A percentile compares a stretch with the other conserved stretches of the same genome.
Evolutionary conservation across 1,140 invertebrate genomes (phyloP).

Genomic region (Maconellicoccus hirsutus): DNA sequence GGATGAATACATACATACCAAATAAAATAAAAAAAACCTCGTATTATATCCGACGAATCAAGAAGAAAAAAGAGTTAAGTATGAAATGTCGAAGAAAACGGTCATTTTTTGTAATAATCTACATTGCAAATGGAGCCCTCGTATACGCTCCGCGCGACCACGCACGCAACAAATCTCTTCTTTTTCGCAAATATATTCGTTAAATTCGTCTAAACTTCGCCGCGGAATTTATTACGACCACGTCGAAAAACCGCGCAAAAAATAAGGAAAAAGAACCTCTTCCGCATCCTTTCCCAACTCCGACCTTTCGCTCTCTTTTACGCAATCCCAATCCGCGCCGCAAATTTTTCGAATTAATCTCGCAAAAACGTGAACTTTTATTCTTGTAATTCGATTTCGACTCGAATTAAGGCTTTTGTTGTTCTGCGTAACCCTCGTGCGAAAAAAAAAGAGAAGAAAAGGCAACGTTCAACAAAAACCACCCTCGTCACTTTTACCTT

Average conservation of each 20-base stretch:
- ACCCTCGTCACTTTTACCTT: not conserved
- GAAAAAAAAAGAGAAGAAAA: no score
- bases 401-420: not conserved
- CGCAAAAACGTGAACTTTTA: not conserved
- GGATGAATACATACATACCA: slow-evolving; percentile 13
- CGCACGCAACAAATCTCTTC: no score
- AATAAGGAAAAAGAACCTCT: no score
- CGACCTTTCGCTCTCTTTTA: no score
- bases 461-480: no score
- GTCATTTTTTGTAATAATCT: slow-evolving; percentile 9
- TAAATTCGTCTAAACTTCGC: not conserved
- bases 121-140: not conserved
- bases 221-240: not conserved
- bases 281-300: no score
- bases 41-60: no score
- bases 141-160: no score
- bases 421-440: not conserved
- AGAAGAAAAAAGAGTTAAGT: no score
- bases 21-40: not conserved
- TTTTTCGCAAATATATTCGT: no score
- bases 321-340: no score
- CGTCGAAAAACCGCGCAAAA: no score
- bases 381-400: not conserved
- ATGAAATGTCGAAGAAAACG: not conserved
- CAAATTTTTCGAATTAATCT: not conserved